Conservation (phyloP, 2,888 invertebrate genomes). For the Bugula neritina region DNA sequence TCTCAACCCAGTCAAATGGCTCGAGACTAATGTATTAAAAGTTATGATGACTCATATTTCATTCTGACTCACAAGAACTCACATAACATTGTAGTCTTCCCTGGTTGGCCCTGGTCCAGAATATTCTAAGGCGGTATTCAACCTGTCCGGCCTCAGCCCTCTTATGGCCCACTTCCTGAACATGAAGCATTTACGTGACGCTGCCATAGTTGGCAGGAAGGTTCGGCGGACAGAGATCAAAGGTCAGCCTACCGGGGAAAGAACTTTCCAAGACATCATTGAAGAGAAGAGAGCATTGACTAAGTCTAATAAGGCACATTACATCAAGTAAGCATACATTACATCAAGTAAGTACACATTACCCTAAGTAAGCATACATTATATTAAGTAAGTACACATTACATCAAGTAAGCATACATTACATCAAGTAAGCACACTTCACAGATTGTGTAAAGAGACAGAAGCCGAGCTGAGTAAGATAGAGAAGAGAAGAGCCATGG, state of each 20-base stretch:
- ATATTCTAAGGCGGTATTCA: conserved; percentile 46
- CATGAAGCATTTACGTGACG: conserved; percentile 41
- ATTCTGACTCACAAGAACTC: too few species aligned
- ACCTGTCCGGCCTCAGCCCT: conserved; percentile 48
- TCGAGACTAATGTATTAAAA: too few species aligned
- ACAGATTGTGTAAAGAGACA: conserved; percentile 6
- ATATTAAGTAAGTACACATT: neutral
- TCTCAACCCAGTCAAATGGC: too few species aligned
- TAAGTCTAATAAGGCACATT: conserved; percentile 1
- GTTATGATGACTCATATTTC: too few species aligned
- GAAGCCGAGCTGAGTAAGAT: neutral
- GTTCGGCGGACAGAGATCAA: conserved; percentile 44
- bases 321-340: neutral
- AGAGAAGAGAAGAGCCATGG: neutral
- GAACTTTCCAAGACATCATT: conserved; percentile 20
- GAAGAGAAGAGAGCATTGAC: conserved; percentile 21
- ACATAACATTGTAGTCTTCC: neutral
- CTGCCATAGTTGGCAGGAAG: conserved; percentile 39
- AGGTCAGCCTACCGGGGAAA: conserved; percentile 33
- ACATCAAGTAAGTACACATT: neutral
- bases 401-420: neutral
- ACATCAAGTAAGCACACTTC: neutral
- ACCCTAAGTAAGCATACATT: neutral
- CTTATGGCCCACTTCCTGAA: conserved; percentile 49
- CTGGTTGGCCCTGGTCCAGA: conserved; percentile 43